Conservation (phyloP, 1,140 invertebrate genomes). For the Lordiphosa collinella region DNA sequence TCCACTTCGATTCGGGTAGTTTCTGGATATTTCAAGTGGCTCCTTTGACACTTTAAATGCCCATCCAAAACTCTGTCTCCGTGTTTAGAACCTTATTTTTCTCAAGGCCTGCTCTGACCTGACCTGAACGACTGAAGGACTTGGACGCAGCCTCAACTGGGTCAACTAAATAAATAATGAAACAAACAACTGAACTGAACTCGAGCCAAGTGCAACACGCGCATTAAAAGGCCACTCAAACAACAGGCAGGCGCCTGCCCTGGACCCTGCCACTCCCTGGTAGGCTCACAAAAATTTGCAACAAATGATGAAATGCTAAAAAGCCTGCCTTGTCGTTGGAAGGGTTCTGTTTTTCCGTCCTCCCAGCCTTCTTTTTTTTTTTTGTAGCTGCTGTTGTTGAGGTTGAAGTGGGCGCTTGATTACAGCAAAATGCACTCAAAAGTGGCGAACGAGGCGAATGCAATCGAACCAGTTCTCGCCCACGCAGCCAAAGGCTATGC, state of each 20-base stretch:
- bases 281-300: slow-evolving; percentile 42
- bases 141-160: slow-evolving; percentile 53
- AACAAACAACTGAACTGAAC: slow-evolving; percentile 36
- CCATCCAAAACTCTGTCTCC: too few species aligned
- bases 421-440: slow-evolving; percentile 72
- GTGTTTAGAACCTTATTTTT: too few species aligned
- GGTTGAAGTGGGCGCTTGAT: slow-evolving; percentile 65
- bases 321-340: slow-evolving; percentile 41
- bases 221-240: slow-evolving; percentile 64
- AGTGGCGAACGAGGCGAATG: slow-evolving; percentile 50
- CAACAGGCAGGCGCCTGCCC: background rate
- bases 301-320: slow-evolving; percentile 73
- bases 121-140: slow-evolving; percentile 22
- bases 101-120: background rate
- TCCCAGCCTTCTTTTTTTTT: too few species aligned
- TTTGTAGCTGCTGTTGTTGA: background rate
- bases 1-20: too few species aligned
- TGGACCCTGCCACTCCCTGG: background rate
- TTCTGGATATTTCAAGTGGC: too few species aligned
- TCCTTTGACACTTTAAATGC: too few species aligned
- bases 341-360: too few species aligned
- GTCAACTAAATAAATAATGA: slow-evolving; percentile 71
- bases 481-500: slow-evolving; percentile 21
- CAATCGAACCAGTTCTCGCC: slow-evolving; percentile 40
- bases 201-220: slow-evolving; percentile 58